Evolutionary conservation across 2,113 vertebrate species (phyloP).

Genomic region (Mus pahari): DNA sequence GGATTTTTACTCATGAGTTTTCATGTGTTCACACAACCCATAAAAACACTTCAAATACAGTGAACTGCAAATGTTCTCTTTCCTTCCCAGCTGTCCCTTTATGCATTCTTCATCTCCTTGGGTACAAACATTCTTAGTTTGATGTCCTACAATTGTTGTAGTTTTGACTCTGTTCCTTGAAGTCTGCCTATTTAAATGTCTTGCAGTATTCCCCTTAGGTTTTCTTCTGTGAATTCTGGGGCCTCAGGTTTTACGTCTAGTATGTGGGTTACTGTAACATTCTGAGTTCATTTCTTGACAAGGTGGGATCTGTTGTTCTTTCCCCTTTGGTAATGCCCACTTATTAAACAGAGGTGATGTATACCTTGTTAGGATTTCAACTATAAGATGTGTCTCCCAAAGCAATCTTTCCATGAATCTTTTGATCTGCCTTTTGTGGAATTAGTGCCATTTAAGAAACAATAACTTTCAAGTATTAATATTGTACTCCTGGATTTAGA

Average conservation of each 20-base stretch:
- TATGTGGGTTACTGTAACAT: background rate
- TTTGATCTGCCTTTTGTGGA: background rate
- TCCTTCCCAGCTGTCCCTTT: background rate
- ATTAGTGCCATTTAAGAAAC: background rate
- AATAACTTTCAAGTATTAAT: background rate
- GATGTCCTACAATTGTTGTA: background rate
- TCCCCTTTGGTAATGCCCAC: background rate
- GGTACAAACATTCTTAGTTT: background rate
- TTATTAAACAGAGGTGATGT: background rate
- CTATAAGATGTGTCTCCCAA: background rate
- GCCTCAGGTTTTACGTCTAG: background rate
- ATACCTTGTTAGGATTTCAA: background rate
- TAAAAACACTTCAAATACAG: background rate
- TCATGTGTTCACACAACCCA: background rate
- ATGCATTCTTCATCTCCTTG: background rate
- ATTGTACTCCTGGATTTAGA: background rate
- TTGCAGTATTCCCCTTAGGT: background rate
- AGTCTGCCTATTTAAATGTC: background rate
- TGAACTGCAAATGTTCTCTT: background rate
- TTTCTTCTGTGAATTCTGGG: background rate
- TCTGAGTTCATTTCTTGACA: background rate
- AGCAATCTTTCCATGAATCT: background rate
- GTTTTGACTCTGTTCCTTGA: no score
- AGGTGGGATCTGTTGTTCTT: background rate
- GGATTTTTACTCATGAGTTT: background rate